Evolutionary conservation across 2,797 vertebrate species (phyloP), one percentile per base, ranked within the genome.

Genomic region (Aulostomus chinensis): DNA sequence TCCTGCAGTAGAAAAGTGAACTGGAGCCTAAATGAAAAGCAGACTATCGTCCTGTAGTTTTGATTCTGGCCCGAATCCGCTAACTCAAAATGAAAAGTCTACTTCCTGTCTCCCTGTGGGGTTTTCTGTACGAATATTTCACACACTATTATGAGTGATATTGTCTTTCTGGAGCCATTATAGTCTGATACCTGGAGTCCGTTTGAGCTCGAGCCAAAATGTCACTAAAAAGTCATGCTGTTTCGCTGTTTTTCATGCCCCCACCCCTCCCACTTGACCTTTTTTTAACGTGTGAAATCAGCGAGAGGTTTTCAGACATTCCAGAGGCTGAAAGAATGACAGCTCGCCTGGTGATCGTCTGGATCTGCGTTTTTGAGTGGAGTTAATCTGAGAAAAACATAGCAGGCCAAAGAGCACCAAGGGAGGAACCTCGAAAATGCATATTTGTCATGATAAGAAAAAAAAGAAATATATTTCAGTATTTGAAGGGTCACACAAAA

Each of bases 301-400:
- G 53, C 56, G 33, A 49, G 60, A 72, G 63, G 55, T 45, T 80
- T 76, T 61, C 46, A 76, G 74, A 83, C 78, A 86, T 86, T 87
- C 81, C 82, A 72, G 73, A 47, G 78, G 58, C 60, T 82, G 52
- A 42, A 74, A 75, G 81, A 83, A 61, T 75, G 81, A 86, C 79
- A 86, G 81, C 73, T 78, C 20, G 80, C 81, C 86, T 88, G 86
- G 80, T 68, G 77, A 86, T 80, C 37, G 80, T 86, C 83, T 83
- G 64, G 58, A 65, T 73, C 64, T 61, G 59, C 65, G 67, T 45
- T 59, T 84, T 63, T 73, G 49, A 73, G 73, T 16, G 62, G 62
- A 79, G 58, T 67, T 42, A 48, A 62, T n/a, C n/a, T n/a, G 79
- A 76, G 45, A 51, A 68, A 83, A 78, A 48, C 76, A 76, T 37